These are phyloP conservation scores for Acrossocheilus wenchowensis DNA, from an alignment of 2,797 vertebrate species.

Conservation along the genomic window DNA sequence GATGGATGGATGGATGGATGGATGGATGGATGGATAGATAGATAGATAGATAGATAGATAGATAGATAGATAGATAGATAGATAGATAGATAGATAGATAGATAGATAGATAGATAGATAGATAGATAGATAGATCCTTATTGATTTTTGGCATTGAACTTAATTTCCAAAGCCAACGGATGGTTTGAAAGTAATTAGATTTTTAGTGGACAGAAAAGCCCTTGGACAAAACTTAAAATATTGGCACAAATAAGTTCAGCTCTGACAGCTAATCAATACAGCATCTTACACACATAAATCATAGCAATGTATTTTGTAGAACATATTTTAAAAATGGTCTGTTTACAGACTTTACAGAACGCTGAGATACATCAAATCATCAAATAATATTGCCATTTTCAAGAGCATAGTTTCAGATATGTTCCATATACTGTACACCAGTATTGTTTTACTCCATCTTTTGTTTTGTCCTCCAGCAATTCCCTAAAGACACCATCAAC, in stretches of 20 bases:
- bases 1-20: too few species aligned
- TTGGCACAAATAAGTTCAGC: neutral
- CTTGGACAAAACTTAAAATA: slow-evolving; percentile 12
- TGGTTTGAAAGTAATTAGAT: neutral
- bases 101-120: too few species aligned
- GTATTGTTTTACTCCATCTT: neutral
- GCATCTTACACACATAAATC: neutral
- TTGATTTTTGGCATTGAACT: slow-evolving; percentile 1
- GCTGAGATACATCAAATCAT: neutral
- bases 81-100: too few species aligned
- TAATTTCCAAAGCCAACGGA: neutral
- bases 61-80: neutral
- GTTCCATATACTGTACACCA: neutral
- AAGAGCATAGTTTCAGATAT: neutral
- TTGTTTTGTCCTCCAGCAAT: slow-evolving; percentile 81
- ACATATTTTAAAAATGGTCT: neutral
- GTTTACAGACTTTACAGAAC: neutral
- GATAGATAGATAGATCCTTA: neutral
- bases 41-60: too few species aligned
- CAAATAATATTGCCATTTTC: neutral
- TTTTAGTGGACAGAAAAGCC: slow-evolving; percentile 21
- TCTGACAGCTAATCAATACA: slow-evolving; percentile 2
- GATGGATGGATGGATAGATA: neutral
- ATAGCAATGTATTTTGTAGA: neutral
- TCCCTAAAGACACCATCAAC: slow-evolving; percentile 94